Base-by-base conservation (phyloP, 1,140 invertebrate genomes). In the Meloidogyne floridensis region DNA sequence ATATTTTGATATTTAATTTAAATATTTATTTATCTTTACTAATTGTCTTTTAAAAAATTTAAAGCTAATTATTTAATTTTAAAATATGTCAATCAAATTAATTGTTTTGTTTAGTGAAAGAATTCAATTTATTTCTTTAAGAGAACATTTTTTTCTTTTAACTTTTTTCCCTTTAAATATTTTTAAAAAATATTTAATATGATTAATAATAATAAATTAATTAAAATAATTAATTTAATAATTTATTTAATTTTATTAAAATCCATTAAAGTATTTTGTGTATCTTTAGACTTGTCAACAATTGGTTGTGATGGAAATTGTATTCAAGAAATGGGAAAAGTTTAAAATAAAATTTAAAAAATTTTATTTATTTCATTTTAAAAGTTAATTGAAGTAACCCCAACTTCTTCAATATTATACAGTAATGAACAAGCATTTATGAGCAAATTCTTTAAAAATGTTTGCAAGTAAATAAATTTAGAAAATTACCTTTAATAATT, bases 291-390 rank as follows among this genome's bases (percentile, higher is more conserved):
- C n/a, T 6, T 65, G n/a, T 65, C 59, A n/a, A 65, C 59, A 65
- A 65, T 65, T 65, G 59, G 65, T 71, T 79, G 77, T 79, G 77
- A 79, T 79, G 77, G 77, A 11, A 79, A 79, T 79, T 79, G 77
- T 72, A 69, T 79, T 51, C 77, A 79, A 69, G 77, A 79, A 53
- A 79, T 79, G 77, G 77, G 72, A 47, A 72, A 72, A 72, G 77
- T 79, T 20, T 65, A 56, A 10, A 8, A 72, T n/a, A 32, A 71
- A 78, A 9, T 78, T 18, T 43, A 2, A 7, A 47, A 77, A 18
- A 54, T 56, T 53, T 75, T 11, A 73, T 15, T 73, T 73, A 15
- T 4, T 75, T 75, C 20, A 9, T 13, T 10, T 20, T 56, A 75
- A 20, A 13, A 79, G 77, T 72, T 79, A 20, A 79, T 79, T 71